Conservation (phyloP, 2,113 vertebrate species). For the Buteo buteo region DNA sequence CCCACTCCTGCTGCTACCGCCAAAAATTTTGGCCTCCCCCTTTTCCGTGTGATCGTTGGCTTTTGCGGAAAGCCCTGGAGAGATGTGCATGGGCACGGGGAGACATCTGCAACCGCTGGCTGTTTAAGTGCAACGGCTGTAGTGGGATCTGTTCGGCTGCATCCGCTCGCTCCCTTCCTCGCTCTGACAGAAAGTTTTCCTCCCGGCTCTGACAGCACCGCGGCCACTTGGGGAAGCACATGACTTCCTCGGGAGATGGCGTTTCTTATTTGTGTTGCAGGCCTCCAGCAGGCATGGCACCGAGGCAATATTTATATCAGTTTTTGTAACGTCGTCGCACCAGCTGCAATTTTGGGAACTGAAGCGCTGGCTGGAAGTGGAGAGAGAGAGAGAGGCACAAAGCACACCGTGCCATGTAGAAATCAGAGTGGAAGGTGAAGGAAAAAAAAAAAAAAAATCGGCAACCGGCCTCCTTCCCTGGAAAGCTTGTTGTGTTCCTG, state of each 20-base stretch:
- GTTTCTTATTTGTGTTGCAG: conserved; percentile 14
- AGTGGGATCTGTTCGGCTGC: not conserved
- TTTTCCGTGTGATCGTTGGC: not conserved
- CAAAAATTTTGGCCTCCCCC: not conserved
- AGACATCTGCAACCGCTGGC: not conserved
- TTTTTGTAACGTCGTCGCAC: not conserved
- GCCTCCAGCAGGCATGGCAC: conserved; percentile 27
- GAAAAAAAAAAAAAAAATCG: not conserved
- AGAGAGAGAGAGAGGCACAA: not conserved
- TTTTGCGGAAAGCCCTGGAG: not conserved
- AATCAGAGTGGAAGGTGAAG: not conserved
- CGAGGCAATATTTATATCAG: conserved; percentile 3
- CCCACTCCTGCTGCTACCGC: fast-evolving
- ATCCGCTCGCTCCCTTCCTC: not conserved
- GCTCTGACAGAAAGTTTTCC: conserved; percentile 32
- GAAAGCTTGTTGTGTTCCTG: not conserved
- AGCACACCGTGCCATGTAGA: fast-evolving
- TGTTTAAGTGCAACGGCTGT: not conserved
- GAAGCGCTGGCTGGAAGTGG: not conserved
- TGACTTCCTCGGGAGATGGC: not conserved
- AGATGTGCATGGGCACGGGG: fast-evolving
- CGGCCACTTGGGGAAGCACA: conserved; percentile 36
- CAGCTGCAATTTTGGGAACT: conserved; percentile 34
- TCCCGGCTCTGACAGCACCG: not conserved
- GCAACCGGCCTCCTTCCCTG: not conserved